Percentiles rank a stretch among this genome's conserved stretches.
phyloP scores from a whole-genome alignment of 2,113 vertebrate genomes.

The Gopherus flavomarginatus region DNA sequence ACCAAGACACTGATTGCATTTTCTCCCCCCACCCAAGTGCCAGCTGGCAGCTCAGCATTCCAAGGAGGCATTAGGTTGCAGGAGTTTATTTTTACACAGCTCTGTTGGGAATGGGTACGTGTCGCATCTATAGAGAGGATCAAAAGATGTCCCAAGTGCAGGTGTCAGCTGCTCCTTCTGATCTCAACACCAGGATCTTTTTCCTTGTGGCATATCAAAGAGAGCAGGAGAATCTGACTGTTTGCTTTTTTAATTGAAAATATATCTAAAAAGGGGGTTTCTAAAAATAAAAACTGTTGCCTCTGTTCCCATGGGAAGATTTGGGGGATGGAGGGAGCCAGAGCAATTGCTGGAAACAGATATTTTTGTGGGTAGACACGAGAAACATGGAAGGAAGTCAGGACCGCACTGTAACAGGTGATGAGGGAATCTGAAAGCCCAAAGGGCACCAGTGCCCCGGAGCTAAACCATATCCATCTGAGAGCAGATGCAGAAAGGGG shows the following conservation, averaged over 20 bases:
- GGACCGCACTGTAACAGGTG: conserved; percentile 20
- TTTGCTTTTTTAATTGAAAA: conserved; percentile 69
- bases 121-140: conserved; percentile 75
- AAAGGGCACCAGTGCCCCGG: neutral
- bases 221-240: conserved; percentile 66
- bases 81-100: conserved; percentile 73
- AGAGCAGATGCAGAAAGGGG: neutral
- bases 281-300: conserved; percentile 71
- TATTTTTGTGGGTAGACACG: conserved; percentile 7
- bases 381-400: neutral
- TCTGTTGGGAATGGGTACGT: conserved; percentile 64
- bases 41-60: conserved; percentile 36
- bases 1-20: neutral
- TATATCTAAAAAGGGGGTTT: conserved; percentile 54
- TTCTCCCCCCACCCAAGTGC: neutral
- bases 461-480: neutral
- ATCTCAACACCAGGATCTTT: conserved; percentile 72
- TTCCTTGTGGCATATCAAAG: conserved; percentile 76
- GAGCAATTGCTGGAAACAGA: conserved; percentile 36
- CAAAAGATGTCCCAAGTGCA: conserved; percentile 68
- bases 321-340: conserved; percentile 45
- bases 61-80: conserved; percentile 22
- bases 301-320: conserved; percentile 71
- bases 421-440: neutral
- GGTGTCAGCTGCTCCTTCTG: conserved; percentile 76